phyloP scores from a whole-genome alignment of 2,113 vertebrate genomes.

The Cettia cetti region DNA sequence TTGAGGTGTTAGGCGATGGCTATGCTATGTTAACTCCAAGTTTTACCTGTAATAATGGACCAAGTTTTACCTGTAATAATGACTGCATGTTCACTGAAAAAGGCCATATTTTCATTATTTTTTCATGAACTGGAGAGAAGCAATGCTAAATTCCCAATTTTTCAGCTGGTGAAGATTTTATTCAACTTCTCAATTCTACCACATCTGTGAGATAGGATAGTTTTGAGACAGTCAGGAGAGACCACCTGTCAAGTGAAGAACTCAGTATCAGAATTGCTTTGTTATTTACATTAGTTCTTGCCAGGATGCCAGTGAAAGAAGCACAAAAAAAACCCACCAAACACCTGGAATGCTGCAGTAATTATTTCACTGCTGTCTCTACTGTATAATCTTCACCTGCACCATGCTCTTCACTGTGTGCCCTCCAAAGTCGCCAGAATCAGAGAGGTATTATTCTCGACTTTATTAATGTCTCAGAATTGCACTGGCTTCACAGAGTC shows the following conservation, averaged over 20 bases:
- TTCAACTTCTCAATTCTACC: not conserved
- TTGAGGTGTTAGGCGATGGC: not conserved
- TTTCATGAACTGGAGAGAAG: not conserved
- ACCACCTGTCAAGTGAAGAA: not conserved
- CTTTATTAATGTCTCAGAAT: not conserved
- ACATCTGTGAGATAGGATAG: not conserved
- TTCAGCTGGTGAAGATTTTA: not conserved
- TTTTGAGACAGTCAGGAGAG: accelerated
- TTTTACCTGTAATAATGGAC: not conserved
- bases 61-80: not conserved
- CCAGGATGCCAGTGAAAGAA: not conserved
- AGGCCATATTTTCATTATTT: not conserved
- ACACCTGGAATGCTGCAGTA: not conserved
- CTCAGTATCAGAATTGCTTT: not conserved
- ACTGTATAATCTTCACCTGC: no score
- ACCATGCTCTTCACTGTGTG: not conserved
- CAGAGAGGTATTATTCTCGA: not conserved
- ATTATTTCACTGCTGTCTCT: not conserved
- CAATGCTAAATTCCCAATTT: not conserved
- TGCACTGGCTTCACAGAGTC: not conserved
- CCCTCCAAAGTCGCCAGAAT: not conserved
- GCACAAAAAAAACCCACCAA: not conserved
- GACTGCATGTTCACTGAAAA: not conserved
- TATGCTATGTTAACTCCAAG: not conserved
- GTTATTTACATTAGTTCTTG: not conserved